Conservation (phyloP, 37 sponge, comb jelly and placozoan species). For the Aphrocallistes beatrix region DNA sequence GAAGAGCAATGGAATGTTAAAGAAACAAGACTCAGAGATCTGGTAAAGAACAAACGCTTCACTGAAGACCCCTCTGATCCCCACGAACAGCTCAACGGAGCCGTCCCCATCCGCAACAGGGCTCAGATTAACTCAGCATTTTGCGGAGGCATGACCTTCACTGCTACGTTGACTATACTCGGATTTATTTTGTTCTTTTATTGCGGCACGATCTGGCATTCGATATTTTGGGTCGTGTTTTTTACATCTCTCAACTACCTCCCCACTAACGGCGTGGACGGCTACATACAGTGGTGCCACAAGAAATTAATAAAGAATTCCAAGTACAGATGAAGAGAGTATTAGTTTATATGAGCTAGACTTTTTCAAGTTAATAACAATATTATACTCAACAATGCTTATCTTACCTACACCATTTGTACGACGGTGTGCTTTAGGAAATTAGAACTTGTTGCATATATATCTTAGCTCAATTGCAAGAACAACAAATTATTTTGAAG, state of each 20-base stretch:
- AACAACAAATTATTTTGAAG: too few relatives aligned
- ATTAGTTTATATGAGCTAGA: too few relatives aligned
- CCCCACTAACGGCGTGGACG: background rate
- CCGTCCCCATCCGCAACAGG: background rate
- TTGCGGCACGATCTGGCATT: background rate
- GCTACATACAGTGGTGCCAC: constrained; percentile 4
- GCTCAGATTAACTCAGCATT: background rate
- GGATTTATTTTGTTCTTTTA: background rate
- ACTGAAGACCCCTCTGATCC: background rate
- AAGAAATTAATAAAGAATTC: background rate
- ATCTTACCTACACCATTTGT: too few relatives aligned
- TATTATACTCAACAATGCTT: too few relatives aligned
- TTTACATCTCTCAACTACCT: background rate
- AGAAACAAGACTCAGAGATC: background rate
- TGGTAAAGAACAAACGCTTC: background rate
- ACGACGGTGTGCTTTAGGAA: too few relatives aligned
- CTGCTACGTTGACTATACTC: background rate
- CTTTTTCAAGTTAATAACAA: too few relatives aligned
- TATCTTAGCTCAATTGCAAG: too few relatives aligned
- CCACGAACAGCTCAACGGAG: background rate
- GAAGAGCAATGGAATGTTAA: background rate
- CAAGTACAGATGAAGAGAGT: background rate
- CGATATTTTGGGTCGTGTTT: background rate
- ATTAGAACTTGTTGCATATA: too few relatives aligned
- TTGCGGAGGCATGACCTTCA: background rate